These are phyloP conservation scores for Myxocyprinus asiaticus DNA, from an alignment of 2,113 vertebrate species.

Conservation along the genomic window DNA sequence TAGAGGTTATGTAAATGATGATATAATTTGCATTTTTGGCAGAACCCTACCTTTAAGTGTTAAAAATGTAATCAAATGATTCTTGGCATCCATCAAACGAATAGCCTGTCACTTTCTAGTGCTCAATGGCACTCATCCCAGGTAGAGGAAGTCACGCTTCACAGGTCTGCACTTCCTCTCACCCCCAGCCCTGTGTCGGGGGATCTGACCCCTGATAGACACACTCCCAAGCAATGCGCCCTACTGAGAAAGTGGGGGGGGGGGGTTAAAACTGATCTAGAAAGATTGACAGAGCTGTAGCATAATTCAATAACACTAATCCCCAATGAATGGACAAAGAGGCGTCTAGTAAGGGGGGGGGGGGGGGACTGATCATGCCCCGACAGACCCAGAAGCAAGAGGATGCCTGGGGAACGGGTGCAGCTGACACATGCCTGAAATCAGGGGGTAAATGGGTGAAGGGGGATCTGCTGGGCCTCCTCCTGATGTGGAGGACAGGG, in stretches of 20 bases:
- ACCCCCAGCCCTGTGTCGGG: slow-evolving; percentile 39
- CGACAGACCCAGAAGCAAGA: slow-evolving; percentile 49
- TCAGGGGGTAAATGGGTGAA: slow-evolving; percentile 13
- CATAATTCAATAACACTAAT: slow-evolving; percentile 82
- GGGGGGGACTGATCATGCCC: slow-evolving; percentile 65
- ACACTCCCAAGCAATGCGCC: background rate
- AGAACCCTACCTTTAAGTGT: background rate
- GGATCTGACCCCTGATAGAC: slow-evolving; percentile 2
- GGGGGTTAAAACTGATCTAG: slow-evolving; percentile 30
- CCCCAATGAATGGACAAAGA: slow-evolving; percentile 72
- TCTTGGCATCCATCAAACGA: background rate
- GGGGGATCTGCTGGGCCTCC: slow-evolving; percentile 21
- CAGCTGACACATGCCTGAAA: slow-evolving; percentile 72
- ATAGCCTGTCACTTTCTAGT: slow-evolving; percentile 3
- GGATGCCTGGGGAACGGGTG: slow-evolving; percentile 63
- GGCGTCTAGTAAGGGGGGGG: slow-evolving; percentile 58
- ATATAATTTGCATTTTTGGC: no score
- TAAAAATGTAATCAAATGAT: slow-evolving; percentile 20
- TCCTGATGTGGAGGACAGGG: slow-evolving; percentile 43
- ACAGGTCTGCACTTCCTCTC: slow-evolving; percentile 54
- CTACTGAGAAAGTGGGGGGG: background rate
- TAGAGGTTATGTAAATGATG: no score
- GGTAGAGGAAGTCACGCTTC: slow-evolving; percentile 49
- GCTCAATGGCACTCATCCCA: slow-evolving; percentile 30
- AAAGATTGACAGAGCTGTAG: slow-evolving; percentile 47